phyloP scores from a whole-genome alignment of 1,140 invertebrate species.

The Daktulosphaira vitifoliae region DNA sequence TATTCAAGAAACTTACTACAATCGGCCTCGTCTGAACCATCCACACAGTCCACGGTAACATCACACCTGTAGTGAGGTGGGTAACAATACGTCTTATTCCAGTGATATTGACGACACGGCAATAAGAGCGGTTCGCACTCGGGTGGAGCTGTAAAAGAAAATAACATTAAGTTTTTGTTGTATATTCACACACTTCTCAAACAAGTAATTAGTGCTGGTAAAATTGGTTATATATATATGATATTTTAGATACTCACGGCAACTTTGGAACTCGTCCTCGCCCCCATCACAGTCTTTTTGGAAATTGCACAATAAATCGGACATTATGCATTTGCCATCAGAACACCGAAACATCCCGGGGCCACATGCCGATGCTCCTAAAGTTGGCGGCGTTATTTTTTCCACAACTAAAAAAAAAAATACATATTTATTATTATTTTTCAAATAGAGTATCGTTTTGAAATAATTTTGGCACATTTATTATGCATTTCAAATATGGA shows the following conservation, averaged over 20 bases:
- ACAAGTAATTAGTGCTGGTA: too few relatives aligned
- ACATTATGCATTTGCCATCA: conserved; percentile 78
- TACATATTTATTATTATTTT: too few relatives aligned
- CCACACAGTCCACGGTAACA: conserved; percentile 85
- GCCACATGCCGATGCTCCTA: conserved; percentile 39
- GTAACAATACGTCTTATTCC: conserved; percentile 89
- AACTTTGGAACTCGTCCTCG: conserved; percentile 81
- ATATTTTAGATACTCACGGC: conserved; percentile 54
- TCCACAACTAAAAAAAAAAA: too few relatives aligned
- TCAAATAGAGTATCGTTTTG: too few relatives aligned
- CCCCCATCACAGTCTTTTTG: conserved; percentile 80
- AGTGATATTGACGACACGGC: conserved; percentile 81
- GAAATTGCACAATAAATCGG: conserved; percentile 78
- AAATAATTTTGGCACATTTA: too few relatives aligned
- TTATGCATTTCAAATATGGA: too few relatives aligned
- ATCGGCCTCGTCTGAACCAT: conserved; percentile 85
- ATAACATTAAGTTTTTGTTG: too few relatives aligned
- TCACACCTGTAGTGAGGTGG: conserved; percentile 84
- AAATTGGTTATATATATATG: too few relatives aligned
- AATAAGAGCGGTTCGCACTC: conserved; percentile 79
- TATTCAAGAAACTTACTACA: conserved; percentile 87
- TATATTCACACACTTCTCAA: too few relatives aligned
- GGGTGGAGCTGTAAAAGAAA: conserved; percentile 75
- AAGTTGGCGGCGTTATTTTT: background rate
- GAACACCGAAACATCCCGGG: conserved; percentile 68